Evolutionary conservation across 2,113 vertebrate genomes (phyloP), one percentile per base, ranked within the genome.

Genomic region (Calidris pugnax): DNA sequence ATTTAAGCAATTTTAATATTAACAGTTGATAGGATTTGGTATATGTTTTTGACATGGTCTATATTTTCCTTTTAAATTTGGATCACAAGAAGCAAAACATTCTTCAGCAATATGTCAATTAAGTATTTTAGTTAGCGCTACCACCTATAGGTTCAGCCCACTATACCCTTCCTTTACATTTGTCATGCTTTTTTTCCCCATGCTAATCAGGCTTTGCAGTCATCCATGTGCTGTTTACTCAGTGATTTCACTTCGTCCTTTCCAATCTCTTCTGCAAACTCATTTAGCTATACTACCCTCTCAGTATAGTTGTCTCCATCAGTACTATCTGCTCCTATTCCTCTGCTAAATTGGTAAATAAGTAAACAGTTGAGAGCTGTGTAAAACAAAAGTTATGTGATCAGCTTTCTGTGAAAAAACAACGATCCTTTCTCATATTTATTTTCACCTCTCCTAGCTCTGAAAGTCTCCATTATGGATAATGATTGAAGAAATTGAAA

Each of bases 401-500:
- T 85, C 66, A 66, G 39, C 41, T 89, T 82, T 91, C 89, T 82
- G 28, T 76, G 68, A 55, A 90, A 87, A 87, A 75, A 21, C 14
- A 60, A 56, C n/a, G n/a, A 81, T 94, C 48, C 82, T 27, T 66
- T 89, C 57, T 93, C 64, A 35, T 95, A 72, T 91, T 93, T 91
- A 82, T 84, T 91, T 50, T 92, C 80, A 91, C 80, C 67, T 94
- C 73, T 91, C 77, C 74, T 71, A 57, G 66, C 53, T 89, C 71
- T 87, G 74, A 62, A 89, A 93, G 84, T 83, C 92, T 83, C 94
- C 74, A 89, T 96, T 97, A 95, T 50, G 53, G 77, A 76, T 95
- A 97, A 96, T 92, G 94, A 92, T 33, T 82, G 84, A 92, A 93
- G 73, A 92, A 85, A 95, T 50, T 87, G 94, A 95, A 95, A 96